Conservation (phyloP, 2,797 vertebrate genomes). For the Enteromius afrohamiltoni region DNA sequence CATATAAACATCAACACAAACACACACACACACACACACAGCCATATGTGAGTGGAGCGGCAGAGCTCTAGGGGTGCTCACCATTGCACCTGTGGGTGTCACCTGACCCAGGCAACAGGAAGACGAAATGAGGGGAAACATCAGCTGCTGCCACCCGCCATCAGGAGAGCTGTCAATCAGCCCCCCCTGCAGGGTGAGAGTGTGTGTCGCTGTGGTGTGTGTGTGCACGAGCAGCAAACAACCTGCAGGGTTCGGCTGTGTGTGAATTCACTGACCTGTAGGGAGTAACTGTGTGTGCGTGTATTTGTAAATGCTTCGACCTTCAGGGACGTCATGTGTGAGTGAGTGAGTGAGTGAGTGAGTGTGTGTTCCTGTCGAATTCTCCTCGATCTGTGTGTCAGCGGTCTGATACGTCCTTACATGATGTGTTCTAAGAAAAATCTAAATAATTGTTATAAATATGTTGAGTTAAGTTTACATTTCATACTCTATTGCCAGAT, state of each 20-base stretch:
- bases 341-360: conserved; percentile 18
- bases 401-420: not conserved
- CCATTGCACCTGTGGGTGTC: conserved; percentile 80
- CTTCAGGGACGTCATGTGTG: conserved; percentile 56
- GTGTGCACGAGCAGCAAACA: conserved; percentile 43
- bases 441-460: not conserved
- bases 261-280: conserved; percentile 57
- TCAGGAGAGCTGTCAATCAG: conserved; percentile 79
- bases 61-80: conserved; percentile 60
- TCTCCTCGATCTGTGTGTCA: not conserved
- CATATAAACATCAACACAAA: conserved; percentile 40
- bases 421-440: not conserved
- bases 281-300: conserved; percentile 56
- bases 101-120: conserved; percentile 77
- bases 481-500: too few species aligned
- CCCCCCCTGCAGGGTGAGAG: conserved; percentile 72
- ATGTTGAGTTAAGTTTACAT: not conserved
- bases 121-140: conserved; percentile 81
- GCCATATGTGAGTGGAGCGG: conserved; percentile 55
- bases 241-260: conserved; percentile 61
- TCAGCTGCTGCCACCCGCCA: conserved; percentile 77
- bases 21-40: conserved; percentile 34
- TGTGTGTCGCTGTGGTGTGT: conserved; percentile 23
- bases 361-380: conserved; percentile 24
- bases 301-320: conserved; percentile 63